Percentiles rank a stretch among this genome's conserved stretches.
These are phyloP conservation scores for Pollenia angustigena DNA, from an alignment of 2,888 invertebrate genomes.

Conservation along the genomic window DNA sequence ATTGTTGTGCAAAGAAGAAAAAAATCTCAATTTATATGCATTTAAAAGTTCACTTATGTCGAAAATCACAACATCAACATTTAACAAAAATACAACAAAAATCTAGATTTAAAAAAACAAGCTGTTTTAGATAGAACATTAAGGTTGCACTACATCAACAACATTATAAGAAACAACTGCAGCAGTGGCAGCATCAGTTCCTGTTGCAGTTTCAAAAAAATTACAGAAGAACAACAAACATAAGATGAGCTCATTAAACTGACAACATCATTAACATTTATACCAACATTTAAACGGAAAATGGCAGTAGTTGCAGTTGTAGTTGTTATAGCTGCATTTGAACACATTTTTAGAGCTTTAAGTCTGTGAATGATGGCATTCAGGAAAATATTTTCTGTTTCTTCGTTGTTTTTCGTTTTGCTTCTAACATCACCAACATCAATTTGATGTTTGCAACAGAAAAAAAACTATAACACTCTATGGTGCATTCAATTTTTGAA, in stretches of 20 bases:
- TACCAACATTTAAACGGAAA: conserved; percentile 64
- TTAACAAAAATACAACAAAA: conserved; percentile 48
- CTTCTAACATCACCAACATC: conserved; percentile 1
- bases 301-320: conserved; percentile 6
- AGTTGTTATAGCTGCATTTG: neutral
- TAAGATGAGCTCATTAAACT: conserved; percentile 72
- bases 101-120: conserved; percentile 19
- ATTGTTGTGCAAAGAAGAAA: neutral
- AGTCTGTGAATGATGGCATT: conserved; percentile 7
- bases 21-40: conserved; percentile 68
- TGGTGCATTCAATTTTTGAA: conserved; percentile 20
- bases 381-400: neutral
- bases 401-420: neutral
- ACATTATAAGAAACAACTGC: conserved; percentile 30
- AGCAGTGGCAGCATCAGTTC: conserved; percentile 25
- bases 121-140: conserved; percentile 54
- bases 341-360: neutral
- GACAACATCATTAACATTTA: conserved; percentile 74
- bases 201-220: conserved; percentile 32
- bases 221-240: conserved; percentile 33
- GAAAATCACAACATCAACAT: conserved; percentile 69
- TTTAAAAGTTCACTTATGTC: conserved; percentile 72
- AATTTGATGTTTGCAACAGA: conserved; percentile 13
- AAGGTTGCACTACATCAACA: conserved; percentile 31
- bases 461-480: neutral